Evolutionary conservation across 1,140 invertebrate genomes (phyloP), one percentile per base, ranked within the genome.

Genomic region (Diachasmimorpha longicaudata): DNA sequence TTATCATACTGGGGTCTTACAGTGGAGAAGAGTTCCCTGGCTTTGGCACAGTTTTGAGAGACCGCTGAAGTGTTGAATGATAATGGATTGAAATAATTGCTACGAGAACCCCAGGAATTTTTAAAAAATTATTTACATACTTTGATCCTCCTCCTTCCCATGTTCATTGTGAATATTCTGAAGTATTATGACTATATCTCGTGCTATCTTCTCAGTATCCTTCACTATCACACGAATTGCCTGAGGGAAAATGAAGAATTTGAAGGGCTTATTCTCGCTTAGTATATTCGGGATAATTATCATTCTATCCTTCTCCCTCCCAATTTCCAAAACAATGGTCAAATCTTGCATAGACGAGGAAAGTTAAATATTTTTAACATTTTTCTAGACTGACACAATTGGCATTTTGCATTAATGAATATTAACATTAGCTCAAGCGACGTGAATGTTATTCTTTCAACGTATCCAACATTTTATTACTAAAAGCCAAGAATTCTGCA

Each of bases 101-200:
- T 31, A 31, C 6, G 31, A 31, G 31, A 31, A 6, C 6, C 2
- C 31, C 6, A 3, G 31, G 6, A 31, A 31, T 31, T 31, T 31
- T 31, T 31, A 31, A 9, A 21, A 3, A 72, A 44, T 79, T 70
- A 39, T 68, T 74, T 72, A 80, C 81, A 77, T 84, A 87, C 86
- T 85, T 68, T 79, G 84, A 90, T 92, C 90, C 84, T 93, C 90
- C 86, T 91, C 88, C 74, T 84, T 85, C 70, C 89, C 85, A 78
- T 85, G 84, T 71, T 91, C 90, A 76, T 92, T 92, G 81, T 96
- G 94, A 77, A 96, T 94, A 46, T 91, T 89, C 86, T 95, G 94
- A n/a, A 96, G 82, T 72, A 90, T 87, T 74, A 93, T 93, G 36
- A 91, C 84, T 48, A 95, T 92, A 81, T 95, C 93, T 80, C 94